These are phyloP conservation scores for Escarpia spicata DNA, from an alignment of 2,888 invertebrate genomes.

Conservation along the genomic window DNA sequence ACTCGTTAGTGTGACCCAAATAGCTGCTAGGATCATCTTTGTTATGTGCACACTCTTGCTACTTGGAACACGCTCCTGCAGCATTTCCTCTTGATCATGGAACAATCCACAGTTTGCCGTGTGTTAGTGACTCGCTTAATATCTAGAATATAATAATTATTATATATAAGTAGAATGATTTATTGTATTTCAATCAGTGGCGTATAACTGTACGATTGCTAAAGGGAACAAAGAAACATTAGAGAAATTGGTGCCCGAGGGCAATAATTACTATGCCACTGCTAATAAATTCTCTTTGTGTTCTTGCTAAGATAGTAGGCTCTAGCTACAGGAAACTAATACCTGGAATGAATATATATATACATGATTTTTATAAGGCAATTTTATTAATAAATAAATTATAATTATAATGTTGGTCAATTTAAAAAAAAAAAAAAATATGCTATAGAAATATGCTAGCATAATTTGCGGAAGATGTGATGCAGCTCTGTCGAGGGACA, in stretches of 20 bases:
- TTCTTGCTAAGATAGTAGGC: neutral
- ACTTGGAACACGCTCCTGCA: conserved; percentile 13
- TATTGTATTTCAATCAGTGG: neutral
- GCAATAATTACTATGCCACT: too few species aligned
- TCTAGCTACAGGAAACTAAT: too few species aligned
- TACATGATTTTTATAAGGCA: too few species aligned
- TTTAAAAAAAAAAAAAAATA: neutral
- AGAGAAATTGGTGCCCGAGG: too few species aligned
- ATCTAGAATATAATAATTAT: too few species aligned
- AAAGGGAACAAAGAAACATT: neutral
- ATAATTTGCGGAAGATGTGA: neutral
- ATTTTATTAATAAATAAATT: too few species aligned
- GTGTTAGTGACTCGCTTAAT: neutral
- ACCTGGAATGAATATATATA: neutral
- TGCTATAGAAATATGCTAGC: too few species aligned
- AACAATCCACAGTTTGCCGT: neutral
- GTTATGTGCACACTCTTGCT: neutral
- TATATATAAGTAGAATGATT: too few species aligned
- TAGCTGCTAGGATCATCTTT: neutral
- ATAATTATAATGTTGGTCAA: neutral
- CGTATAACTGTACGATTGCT: neutral
- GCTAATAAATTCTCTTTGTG: neutral
- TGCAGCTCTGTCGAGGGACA: too few species aligned
- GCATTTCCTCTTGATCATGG: neutral
- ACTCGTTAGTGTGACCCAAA: conserved; percentile 20